Percentiles rank a stretch among this genome's conserved stretches.
phyloP scores from a whole-genome alignment of 2,797 vertebrate genomes.

The Sphenodon punctatus region DNA sequence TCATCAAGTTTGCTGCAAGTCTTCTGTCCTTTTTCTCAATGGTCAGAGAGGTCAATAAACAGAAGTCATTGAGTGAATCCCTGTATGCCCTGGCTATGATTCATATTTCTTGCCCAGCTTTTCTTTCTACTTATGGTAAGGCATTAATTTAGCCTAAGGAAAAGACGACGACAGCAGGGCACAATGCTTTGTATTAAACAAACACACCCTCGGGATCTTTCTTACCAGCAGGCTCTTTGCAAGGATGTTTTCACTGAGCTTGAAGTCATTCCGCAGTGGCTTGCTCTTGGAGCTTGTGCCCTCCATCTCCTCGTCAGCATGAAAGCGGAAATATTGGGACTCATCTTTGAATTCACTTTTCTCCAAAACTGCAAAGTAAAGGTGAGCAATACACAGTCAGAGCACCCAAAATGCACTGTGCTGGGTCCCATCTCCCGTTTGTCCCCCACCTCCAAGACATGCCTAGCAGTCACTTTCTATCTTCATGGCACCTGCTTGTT shows the following conservation, averaged over 20 bases:
- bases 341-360: conserved; percentile 99
- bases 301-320: conserved; percentile 97
- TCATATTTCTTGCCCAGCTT: background rate
- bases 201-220: background rate
- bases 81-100: background rate
- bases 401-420: background rate
- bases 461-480: background rate
- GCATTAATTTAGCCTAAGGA: background rate
- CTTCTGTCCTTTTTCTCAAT: too few relatives aligned
- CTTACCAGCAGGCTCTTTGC: conserved; percentile 94
- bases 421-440: background rate
- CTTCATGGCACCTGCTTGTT: background rate
- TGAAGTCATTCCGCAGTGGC: conserved; percentile 95
- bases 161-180: background rate
- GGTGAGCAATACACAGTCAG: background rate
- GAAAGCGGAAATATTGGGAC: conserved; percentile 97
- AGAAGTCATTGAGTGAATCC: background rate
- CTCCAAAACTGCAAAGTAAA: conserved; percentile 87
- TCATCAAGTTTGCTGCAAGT: too few relatives aligned
- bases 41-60: background rate
- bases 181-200: background rate
- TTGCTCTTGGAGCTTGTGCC: conserved; percentile 92
- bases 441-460: background rate
- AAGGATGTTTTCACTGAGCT: conserved; percentile 94
- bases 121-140: background rate